Percentiles rank a stretch among this genome's conserved stretches.
These are phyloP conservation scores for Caenorhabditis angaria DNA, from an alignment of 2,888 invertebrate genomes.

Conservation along the genomic window DNA sequence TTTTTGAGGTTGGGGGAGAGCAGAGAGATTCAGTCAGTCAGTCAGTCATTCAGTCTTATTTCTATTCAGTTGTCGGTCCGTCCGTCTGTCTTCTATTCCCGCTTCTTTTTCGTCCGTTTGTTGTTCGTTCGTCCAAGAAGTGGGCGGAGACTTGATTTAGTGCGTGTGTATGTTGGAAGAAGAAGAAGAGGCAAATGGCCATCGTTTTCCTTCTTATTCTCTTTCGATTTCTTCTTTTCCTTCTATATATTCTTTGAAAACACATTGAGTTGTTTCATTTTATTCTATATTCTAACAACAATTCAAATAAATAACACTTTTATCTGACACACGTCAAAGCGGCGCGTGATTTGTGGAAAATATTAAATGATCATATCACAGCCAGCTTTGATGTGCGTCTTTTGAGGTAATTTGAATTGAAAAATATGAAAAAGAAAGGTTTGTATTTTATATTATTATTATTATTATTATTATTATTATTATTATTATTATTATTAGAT, in stretches of 20 bases:
- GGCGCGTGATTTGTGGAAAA: constrained; percentile 82
- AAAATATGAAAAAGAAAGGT: not conserved
- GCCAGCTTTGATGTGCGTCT: constrained; percentile 85
- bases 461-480: too few relatives aligned
- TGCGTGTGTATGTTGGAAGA: constrained; percentile 4
- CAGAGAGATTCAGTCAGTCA: not conserved
- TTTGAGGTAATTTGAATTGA: not conserved
- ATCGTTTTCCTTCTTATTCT: not conserved
- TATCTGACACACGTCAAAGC: constrained; percentile 77
- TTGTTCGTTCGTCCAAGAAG: constrained; percentile 4
- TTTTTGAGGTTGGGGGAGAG: not conserved
- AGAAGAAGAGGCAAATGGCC: not conserved
- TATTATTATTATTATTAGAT: too few relatives aligned
- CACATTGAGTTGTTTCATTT: not conserved
- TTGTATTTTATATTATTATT: too few relatives aligned
- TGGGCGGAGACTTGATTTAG: not conserved
- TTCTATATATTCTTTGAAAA: not conserved
- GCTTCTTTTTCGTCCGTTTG: not conserved
- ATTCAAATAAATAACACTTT: not conserved
- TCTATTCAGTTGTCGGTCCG: constrained; percentile 2
- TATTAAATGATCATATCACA: constrained; percentile 83
- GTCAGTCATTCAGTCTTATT: not conserved
- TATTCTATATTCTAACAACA: not conserved
- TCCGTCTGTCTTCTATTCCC: not conserved
- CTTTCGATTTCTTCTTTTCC: not conserved